phyloP scores from a whole-genome alignment of 2,888 invertebrate species.

The Zygothrica quintamaculata region DNA sequence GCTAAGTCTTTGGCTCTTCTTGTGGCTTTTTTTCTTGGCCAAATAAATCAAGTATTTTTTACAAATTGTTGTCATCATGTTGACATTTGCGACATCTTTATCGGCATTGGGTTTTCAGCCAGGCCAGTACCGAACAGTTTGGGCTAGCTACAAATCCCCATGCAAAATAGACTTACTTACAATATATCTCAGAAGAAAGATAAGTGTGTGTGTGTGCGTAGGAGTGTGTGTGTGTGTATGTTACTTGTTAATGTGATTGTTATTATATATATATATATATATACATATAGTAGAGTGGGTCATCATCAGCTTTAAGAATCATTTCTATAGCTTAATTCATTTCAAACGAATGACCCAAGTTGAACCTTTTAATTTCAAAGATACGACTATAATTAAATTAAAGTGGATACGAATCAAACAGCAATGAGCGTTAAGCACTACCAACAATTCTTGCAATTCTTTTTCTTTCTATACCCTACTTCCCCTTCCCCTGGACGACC shows the following conservation, averaged over 20 bases:
- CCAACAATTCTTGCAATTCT: too few relatives aligned
- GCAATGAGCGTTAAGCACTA: background rate
- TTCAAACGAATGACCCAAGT: background rate
- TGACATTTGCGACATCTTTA: conserved; percentile 78
- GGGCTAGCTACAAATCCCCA: conserved; percentile 20
- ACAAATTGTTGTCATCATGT: conserved; percentile 80
- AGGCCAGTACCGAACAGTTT: background rate
- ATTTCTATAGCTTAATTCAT: background rate
- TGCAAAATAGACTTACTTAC: conserved; percentile 45
- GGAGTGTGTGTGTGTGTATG: conserved; percentile 7
- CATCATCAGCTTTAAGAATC: conserved; percentile 15
- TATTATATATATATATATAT: too few relatives aligned
- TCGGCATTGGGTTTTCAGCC: conserved; percentile 45
- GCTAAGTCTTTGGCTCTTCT: conserved; percentile 4
- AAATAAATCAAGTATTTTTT: conserved; percentile 79
- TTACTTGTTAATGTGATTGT: conserved; percentile 53
- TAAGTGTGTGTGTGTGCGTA: conserved; percentile 6
- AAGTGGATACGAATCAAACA: conserved; percentile 36
- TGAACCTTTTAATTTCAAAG: conserved; percentile 4
- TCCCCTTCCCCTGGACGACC: background rate
- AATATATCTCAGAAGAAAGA: too few relatives aligned
- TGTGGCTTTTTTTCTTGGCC: conserved; percentile 38
- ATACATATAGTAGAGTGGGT: background rate
- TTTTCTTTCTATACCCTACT: too few relatives aligned
- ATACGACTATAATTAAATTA: conserved; percentile 31